Evolutionary conservation across 30 jellyfish, hydroid and myxozoan species (phyloP).

Genomic region (Hydra vulgaris): DNA sequence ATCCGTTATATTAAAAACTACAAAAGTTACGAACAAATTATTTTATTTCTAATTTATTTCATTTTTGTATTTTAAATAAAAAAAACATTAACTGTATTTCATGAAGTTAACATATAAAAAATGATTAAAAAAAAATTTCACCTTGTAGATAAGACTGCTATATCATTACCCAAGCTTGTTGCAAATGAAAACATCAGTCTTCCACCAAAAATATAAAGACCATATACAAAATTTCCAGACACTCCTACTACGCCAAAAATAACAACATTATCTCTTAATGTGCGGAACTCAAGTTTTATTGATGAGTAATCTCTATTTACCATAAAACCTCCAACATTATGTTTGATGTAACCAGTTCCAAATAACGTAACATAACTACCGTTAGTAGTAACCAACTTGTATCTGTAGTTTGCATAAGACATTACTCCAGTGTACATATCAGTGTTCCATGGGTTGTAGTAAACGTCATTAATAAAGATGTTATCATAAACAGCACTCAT

Average conservation of each 20-base stretch:
- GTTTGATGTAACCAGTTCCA: slow-evolving; percentile 85
- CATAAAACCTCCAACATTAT: slow-evolving; percentile 50
- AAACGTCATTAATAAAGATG: slow-evolving; percentile 43
- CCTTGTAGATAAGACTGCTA: slow-evolving; percentile 74
- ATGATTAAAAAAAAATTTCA: too few species aligned
- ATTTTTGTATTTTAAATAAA: too few species aligned
- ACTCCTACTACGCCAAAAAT: slow-evolving; percentile 72
- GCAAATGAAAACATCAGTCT: slow-evolving; percentile 76
- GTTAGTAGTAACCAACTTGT: slow-evolving; percentile 40
- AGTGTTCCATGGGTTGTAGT: slow-evolving; percentile 72
- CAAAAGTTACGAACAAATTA: too few species aligned
- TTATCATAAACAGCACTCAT: slow-evolving; percentile 73
- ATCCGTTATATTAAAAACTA: too few species aligned
- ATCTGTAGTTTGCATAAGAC: slow-evolving; percentile 47
- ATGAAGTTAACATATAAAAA: too few species aligned
- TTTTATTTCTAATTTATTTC: too few species aligned
- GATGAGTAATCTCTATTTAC: slow-evolving; percentile 48
- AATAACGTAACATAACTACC: slow-evolving; percentile 66
- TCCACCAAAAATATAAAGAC: slow-evolving; percentile 76
- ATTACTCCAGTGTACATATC: slow-evolving; percentile 35
- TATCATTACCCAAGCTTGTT: slow-evolving; percentile 81
- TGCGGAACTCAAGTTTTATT: slow-evolving; percentile 66
- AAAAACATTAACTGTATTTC: too few species aligned
- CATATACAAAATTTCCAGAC: slow-evolving; percentile 55
- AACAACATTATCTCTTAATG: slow-evolving; percentile 60